Percentiles rank a stretch among this genome's conserved stretches.
Conservation (phyloP, 2,888 invertebrate genomes). For the Pollenia labialis region DNA sequence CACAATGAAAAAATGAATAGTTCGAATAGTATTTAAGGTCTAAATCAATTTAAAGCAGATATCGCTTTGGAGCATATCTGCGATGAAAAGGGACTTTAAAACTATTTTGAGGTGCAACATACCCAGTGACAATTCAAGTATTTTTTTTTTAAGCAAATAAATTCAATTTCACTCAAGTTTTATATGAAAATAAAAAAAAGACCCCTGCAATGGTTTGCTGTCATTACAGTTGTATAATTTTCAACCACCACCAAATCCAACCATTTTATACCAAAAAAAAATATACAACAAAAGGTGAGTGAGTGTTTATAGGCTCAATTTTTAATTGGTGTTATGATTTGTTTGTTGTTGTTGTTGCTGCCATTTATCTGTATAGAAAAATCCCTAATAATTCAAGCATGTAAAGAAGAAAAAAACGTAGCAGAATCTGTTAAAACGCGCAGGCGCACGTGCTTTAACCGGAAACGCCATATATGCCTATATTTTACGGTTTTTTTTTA, state of each 20-base stretch:
- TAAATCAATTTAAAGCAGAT: too few species aligned
- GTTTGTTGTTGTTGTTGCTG: slow-evolving; percentile 49
- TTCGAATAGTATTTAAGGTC: too few species aligned
- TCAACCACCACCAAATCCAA: slow-evolving; percentile 20
- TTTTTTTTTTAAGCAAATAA: not conserved
- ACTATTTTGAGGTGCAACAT: not conserved
- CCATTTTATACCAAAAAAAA: not conserved
- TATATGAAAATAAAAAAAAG: not conserved
- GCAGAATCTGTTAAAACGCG: slow-evolving; percentile 69
- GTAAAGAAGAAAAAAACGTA: slow-evolving; percentile 40
- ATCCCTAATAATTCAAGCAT: slow-evolving; percentile 69
- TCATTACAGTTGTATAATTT: slow-evolving; percentile 32
- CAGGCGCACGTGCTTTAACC: slow-evolving; percentile 82
- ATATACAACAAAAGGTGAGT: slow-evolving; percentile 11
- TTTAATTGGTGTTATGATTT: slow-evolving; percentile 69
- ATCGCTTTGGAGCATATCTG: too few species aligned
- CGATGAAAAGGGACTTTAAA: too few species aligned
- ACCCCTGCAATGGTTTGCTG: slow-evolving; percentile 44
- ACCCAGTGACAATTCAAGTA: not conserved
- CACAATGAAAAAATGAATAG: too few species aligned
- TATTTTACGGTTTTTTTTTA: slow-evolving; percentile 50
- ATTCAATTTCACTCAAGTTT: not conserved
- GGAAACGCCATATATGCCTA: slow-evolving; percentile 78
- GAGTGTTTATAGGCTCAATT: slow-evolving; percentile 56
- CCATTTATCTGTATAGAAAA: slow-evolving; percentile 52